These are phyloP conservation scores for Hirtodrosophila trivittata DNA, from an alignment of 2,888 invertebrate species.

Conservation along the genomic window DNA sequence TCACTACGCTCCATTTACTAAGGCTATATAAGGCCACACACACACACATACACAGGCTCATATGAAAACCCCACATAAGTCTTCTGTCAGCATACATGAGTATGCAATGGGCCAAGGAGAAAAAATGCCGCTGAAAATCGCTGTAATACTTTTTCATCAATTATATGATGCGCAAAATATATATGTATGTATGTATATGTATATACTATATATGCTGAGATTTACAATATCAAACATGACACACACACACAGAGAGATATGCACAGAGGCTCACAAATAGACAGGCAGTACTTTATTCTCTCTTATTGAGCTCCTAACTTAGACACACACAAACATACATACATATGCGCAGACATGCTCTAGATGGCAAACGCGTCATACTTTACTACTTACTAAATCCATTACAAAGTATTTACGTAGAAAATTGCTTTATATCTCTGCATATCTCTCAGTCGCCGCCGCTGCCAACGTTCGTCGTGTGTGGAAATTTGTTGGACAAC, in stretches of 20 bases:
- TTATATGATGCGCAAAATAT: constrained; percentile 80
- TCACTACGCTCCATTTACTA: constrained; percentile 78
- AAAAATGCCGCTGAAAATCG: constrained; percentile 75
- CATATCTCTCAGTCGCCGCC: constrained; percentile 67
- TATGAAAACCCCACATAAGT: constrained; percentile 25
- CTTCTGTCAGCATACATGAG: constrained; percentile 48
- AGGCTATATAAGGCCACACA: constrained; percentile 58
- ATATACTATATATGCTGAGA: constrained; percentile 62
- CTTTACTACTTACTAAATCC: constrained; percentile 79
- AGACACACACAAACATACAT: constrained; percentile 22
- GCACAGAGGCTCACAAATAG: constrained; percentile 22
- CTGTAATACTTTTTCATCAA: constrained; percentile 81
- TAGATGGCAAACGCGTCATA: constrained; percentile 79
- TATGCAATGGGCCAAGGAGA: constrained; percentile 42
- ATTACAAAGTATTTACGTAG: constrained; percentile 80
- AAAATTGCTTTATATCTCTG: constrained; percentile 79
- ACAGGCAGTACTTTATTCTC: constrained; percentile 54
- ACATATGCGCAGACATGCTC: constrained; percentile 64
- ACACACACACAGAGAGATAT: constrained; percentile 26
- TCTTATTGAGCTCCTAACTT: constrained; percentile 40
- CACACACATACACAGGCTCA: constrained; percentile 19
- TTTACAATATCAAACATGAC: constrained; percentile 72
- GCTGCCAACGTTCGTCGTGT: constrained; percentile 45
- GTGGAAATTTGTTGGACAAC: constrained; percentile 35
- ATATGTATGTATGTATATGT: constrained; percentile 24